phyloP scores from a whole-genome alignment of 2,888 invertebrate genomes.

The Clepsis dumicolana region DNA sequence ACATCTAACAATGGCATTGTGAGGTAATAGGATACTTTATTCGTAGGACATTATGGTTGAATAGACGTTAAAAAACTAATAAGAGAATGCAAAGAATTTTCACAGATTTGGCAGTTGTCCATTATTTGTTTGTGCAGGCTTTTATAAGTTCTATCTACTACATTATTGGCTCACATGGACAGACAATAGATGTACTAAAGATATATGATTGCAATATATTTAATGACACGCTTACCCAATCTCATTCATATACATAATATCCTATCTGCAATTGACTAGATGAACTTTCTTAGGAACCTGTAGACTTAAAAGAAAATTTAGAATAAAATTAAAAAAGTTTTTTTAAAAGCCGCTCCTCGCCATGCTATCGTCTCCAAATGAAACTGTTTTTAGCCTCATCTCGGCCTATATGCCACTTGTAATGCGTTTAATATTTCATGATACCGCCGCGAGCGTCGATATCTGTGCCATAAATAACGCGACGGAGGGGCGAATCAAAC shows the following conservation, averaged over 20 bases:
- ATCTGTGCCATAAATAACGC: slow-evolving; percentile 83
- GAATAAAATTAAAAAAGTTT: not conserved
- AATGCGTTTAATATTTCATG: slow-evolving; percentile 86
- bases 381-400: slow-evolving; percentile 79
- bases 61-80: slow-evolving; percentile 22
- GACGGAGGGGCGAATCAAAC: slow-evolving; percentile 73
- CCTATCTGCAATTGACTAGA: no score
- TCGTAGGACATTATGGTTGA: slow-evolving; percentile 24
- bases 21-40: slow-evolving; percentile 28
- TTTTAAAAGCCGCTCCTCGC: slow-evolving; percentile 6
- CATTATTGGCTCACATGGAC: not conserved
- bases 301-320: no score
- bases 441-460: slow-evolving; percentile 80
- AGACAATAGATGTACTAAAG: not conserved
- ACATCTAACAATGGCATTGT: slow-evolving; percentile 27
- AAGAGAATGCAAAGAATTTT: not conserved
- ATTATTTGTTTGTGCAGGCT: not conserved
- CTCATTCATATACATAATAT: no score
- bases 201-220: no score
- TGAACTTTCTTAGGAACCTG: no score
- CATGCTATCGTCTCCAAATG: slow-evolving; percentile 57
- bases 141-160: slow-evolving; percentile 1
- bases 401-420: slow-evolving; percentile 83
- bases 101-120: not conserved
- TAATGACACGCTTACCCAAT: no score